Evolutionary conservation across 2,888 invertebrate species (phyloP).

Genomic region (Pseudanteris insignis): DNA sequence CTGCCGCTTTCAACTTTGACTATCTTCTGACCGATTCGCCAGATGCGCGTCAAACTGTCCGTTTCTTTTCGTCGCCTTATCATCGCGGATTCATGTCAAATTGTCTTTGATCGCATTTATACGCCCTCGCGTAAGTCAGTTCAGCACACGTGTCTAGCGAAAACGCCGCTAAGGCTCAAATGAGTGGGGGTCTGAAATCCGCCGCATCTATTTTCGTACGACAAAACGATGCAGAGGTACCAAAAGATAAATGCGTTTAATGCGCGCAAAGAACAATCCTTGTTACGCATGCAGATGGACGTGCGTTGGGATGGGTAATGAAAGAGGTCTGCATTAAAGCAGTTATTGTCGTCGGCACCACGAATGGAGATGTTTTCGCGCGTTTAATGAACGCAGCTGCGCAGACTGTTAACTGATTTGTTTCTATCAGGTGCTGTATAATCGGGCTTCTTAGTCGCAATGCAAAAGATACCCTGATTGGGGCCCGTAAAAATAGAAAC

Average conservation of each 20-base stretch:
- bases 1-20: too few relatives aligned
- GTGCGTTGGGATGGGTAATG: constrained; percentile 30
- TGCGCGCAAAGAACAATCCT: constrained; percentile 30
- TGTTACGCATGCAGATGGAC: constrained; percentile 16
- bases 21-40: too few relatives aligned
- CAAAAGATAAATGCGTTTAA: constrained; percentile 31
- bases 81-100: constrained; percentile 25
- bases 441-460: not conserved
- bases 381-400: constrained; percentile 1
- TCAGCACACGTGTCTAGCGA: constrained; percentile 5
- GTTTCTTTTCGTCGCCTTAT: constrained; percentile 33
- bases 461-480: not conserved
- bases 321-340: constrained; percentile 31
- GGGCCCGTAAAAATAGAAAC: constrained; percentile 5
- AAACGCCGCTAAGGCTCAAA: constrained; percentile 17
- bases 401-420: constrained; percentile 25
- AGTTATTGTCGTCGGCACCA: constrained; percentile 20
- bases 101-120: constrained; percentile 22
- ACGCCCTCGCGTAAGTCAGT: constrained; percentile 16
- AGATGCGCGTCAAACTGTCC: constrained; percentile 27
- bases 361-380: constrained; percentile 14
- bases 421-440: constrained; percentile 24
- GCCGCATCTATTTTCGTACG: constrained; percentile 24
- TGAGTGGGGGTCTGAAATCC: constrained; percentile 18
- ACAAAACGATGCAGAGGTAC: constrained; percentile 20